phyloP scores from a whole-genome alignment of 2,797 vertebrate species.

The Sphenodon punctatus region DNA sequence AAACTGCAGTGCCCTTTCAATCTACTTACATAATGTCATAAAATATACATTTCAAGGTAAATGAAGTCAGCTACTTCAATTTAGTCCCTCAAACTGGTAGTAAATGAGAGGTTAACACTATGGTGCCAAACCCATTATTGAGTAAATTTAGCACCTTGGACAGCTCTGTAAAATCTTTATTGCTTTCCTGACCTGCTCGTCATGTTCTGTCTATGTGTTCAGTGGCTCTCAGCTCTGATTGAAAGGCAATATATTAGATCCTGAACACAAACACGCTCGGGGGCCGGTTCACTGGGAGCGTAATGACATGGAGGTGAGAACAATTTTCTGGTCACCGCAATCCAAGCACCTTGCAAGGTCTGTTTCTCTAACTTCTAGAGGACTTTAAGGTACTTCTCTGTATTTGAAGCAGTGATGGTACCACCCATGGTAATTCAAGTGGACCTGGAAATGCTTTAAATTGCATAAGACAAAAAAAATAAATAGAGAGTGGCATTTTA shows the following conservation, averaged over 20 bases:
- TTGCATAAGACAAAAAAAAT: constrained; percentile 6
- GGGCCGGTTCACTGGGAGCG: constrained; percentile 93
- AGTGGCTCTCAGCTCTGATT: constrained; percentile 89
- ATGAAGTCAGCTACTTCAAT: constrained; percentile 85
- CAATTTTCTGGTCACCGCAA: constrained; percentile 99
- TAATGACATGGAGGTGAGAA: constrained; percentile 93
- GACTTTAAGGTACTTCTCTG: constrained; percentile 78
- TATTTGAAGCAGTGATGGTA: constrained; percentile 52
- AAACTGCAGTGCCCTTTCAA: constrained; percentile 82
- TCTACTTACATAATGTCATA: constrained; percentile 87
- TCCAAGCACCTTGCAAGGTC: constrained; percentile 92
- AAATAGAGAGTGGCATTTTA: constrained; percentile 5
- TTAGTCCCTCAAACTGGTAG: constrained; percentile 88
- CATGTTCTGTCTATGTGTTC: constrained; percentile 93
- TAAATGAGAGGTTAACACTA: constrained; percentile 99
- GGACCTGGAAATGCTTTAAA: constrained; percentile 18
- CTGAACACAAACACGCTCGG: constrained; percentile 96
- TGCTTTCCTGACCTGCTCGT: constrained; percentile 98
- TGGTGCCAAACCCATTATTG: constrained; percentile 98
- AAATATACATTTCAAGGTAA: constrained; percentile 88
- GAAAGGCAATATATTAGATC: constrained; percentile 99
- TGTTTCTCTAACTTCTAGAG: constrained; percentile 90
- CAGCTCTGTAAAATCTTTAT: constrained; percentile 99
- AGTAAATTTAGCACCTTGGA: constrained; percentile 99
- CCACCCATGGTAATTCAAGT: constrained; percentile 23